phyloP scores from a whole-genome alignment of 2,888 invertebrate species.

The Aphidoletes aphidimyza region DNA sequence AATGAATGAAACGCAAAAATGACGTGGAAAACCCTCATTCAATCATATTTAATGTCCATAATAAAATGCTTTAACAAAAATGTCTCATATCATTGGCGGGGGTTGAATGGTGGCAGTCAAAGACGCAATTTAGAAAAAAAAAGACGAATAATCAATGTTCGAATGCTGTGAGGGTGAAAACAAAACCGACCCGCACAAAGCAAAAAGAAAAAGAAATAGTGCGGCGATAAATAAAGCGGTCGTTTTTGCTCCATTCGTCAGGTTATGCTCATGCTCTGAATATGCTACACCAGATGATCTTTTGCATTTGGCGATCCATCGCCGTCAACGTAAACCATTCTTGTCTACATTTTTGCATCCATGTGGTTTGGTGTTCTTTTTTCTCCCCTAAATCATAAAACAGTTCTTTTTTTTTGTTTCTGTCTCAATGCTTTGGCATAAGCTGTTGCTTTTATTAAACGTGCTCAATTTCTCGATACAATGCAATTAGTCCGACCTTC shows the following conservation, averaged over 20 bases:
- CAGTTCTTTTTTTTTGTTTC: background rate
- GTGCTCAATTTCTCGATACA: constrained; percentile 33
- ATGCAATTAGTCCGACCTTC: constrained; percentile 28
- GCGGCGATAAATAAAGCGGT: constrained; percentile 27
- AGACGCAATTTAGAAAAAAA: too few relatives aligned
- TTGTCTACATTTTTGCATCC: background rate
- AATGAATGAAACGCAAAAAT: constrained; percentile 40
- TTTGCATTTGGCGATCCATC: constrained; percentile 35
- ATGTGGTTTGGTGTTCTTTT: background rate
- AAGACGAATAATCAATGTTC: background rate
- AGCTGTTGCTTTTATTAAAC: constrained; percentile 48
- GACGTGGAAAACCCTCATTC: constrained; percentile 49
- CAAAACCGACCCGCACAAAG: too few relatives aligned
- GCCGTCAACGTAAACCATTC: constrained; percentile 23
- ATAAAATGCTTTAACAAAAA: constrained; percentile 1
- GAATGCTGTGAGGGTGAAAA: too few relatives aligned
- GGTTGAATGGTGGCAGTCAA: too few relatives aligned
- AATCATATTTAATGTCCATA: constrained; percentile 49
- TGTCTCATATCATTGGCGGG: too few relatives aligned
- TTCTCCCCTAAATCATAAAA: background rate
- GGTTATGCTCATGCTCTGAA: background rate
- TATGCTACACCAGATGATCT: constrained; percentile 19
- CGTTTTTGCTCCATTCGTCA: constrained; percentile 17
- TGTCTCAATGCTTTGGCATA: background rate
- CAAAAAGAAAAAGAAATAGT: background rate